Conservation (phyloP, 1,140 invertebrate species). For the Heliothis subflexa region DNA sequence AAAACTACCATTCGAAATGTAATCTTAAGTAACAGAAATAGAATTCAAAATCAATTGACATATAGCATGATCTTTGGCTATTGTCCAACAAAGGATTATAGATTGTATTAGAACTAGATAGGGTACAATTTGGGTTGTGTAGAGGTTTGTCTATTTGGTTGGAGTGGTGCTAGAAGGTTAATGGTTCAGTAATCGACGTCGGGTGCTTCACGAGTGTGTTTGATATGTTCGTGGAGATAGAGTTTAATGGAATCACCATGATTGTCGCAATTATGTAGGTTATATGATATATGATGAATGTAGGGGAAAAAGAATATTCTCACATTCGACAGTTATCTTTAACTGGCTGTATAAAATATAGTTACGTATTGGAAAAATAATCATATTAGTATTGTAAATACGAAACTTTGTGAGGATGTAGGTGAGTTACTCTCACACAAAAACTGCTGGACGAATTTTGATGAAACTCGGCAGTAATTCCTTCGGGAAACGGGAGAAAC, state of each 20-base stretch:
- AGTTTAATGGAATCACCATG: background rate
- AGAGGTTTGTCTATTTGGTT: conserved; percentile 57
- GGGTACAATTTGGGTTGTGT: conserved; percentile 55
- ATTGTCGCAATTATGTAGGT: background rate
- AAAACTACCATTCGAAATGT: conserved; percentile 46
- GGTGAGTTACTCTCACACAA: too few species aligned
- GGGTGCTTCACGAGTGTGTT: conserved; percentile 63
- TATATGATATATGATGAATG: background rate
- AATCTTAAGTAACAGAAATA: conserved; percentile 19
- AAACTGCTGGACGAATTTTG: too few species aligned
- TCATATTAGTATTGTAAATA: too few species aligned
- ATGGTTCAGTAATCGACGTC: conserved; percentile 77
- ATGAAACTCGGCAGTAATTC: too few species aligned
- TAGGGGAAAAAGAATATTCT: too few species aligned
- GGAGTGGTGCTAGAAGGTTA: conserved; percentile 70
- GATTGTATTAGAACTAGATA: conserved; percentile 50
- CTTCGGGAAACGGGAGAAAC: too few species aligned
- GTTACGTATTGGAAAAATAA: too few species aligned
- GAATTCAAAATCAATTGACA: conserved; percentile 40
- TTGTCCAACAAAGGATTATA: conserved; percentile 42
- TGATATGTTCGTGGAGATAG: conserved; percentile 62
- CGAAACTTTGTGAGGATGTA: too few species aligned
- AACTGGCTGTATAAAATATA: background rate
- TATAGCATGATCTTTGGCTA: background rate
- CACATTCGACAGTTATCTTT: background rate